These are phyloP conservation scores for Rhipidura dahli DNA, from an alignment of 2,113 vertebrate species.

Conservation along the genomic window DNA sequence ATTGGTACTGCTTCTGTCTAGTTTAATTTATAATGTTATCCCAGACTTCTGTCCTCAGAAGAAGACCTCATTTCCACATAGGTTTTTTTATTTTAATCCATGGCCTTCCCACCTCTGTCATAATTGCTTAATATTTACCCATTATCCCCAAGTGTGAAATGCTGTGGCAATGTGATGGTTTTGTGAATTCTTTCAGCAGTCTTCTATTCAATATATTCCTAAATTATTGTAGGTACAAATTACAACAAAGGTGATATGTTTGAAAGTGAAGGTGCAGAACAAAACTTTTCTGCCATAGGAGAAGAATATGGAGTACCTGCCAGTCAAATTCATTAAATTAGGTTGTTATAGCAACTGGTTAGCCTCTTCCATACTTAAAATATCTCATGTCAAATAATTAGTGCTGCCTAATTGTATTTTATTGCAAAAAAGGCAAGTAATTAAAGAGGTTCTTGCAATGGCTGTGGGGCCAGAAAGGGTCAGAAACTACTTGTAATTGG, in stretches of 20 bases:
- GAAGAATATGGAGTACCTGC: background rate
- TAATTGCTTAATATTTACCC: background rate
- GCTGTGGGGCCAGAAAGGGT: background rate
- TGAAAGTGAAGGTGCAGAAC: background rate
- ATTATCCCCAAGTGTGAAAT: background rate
- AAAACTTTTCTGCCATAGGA: background rate
- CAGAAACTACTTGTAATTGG: constrained; percentile 14
- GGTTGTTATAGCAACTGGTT: constrained; percentile 25
- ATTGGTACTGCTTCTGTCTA: background rate
- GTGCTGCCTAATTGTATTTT: constrained; percentile 30
- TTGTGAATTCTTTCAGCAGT: background rate
- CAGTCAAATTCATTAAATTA: background rate
- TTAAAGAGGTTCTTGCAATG: constrained; percentile 7
- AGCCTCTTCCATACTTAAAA: background rate
- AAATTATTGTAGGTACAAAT: background rate
- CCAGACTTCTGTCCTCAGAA: background rate
- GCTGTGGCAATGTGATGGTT: background rate
- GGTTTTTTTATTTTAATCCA: background rate
- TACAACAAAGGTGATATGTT: background rate
- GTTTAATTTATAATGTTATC: background rate
- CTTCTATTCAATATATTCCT: background rate
- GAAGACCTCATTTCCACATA: background rate
- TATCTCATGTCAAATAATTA: constrained; percentile 29
- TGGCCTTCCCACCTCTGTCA: background rate
- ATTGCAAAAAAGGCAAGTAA: constrained; percentile 21